phyloP scores from a whole-genome alignment of 2,113 vertebrate species.

The Meriones unguiculatus region DNA sequence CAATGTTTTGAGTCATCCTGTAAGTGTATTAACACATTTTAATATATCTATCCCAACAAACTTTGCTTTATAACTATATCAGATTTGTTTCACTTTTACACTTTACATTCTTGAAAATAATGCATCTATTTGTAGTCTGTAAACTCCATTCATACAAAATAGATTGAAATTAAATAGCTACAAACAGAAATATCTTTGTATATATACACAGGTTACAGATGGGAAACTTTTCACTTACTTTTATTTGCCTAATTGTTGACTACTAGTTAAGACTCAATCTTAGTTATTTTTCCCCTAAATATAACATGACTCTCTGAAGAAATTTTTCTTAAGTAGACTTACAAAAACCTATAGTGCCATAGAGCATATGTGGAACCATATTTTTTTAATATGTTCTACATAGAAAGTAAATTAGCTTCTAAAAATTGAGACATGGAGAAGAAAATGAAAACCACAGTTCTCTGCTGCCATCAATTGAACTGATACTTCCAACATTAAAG shows the following conservation, averaged over 20 bases:
- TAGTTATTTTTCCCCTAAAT: slow-evolving; percentile 40
- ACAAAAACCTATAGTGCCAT: background rate
- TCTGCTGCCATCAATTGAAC: background rate
- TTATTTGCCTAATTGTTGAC: slow-evolving; percentile 8
- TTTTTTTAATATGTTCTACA: background rate
- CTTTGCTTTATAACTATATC: slow-evolving; percentile 21
- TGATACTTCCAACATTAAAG: background rate
- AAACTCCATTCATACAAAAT: background rate
- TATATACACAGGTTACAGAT: background rate
- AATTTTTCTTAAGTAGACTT: slow-evolving; percentile 56
- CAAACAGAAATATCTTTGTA: background rate
- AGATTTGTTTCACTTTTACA: background rate
- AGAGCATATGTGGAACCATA: background rate
- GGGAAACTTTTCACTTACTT: slow-evolving; percentile 1
- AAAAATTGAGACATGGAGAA: background rate
- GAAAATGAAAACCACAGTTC: slow-evolving; percentile 12
- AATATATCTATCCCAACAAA: background rate
- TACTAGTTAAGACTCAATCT: background rate
- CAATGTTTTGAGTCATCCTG: background rate
- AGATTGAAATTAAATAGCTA: background rate
- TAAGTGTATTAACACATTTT: slow-evolving; percentile 39
- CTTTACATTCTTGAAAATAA: slow-evolving; percentile 22
- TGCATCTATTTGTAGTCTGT: background rate
- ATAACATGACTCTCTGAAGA: background rate
- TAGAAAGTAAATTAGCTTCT: slow-evolving; percentile 30